Conservation (phyloP, 2,888 invertebrate genomes). For the Charanyca ferruginea region DNA sequence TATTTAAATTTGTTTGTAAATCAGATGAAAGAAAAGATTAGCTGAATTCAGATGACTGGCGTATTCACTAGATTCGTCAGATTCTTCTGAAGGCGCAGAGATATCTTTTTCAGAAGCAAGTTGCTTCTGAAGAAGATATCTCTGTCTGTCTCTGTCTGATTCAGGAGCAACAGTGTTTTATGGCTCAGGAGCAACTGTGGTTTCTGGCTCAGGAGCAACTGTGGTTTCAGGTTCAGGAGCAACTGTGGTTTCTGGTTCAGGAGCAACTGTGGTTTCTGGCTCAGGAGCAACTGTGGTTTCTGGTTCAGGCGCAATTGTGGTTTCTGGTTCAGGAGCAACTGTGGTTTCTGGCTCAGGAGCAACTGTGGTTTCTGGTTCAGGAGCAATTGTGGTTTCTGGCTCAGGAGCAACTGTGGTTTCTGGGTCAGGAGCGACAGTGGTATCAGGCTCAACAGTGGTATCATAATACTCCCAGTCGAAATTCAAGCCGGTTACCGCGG, state of each 20-base stretch:
- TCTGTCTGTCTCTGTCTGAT: too few relatives aligned
- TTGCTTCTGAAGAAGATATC: neutral
- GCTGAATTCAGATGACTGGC: constrained; percentile 16
- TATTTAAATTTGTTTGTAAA: constrained; percentile 1
- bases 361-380: neutral
- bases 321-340: neutral
- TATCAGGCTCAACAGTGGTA: constrained; percentile 1
- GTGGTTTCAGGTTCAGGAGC: neutral
- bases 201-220: constrained; percentile 6
- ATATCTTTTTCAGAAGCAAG: neutral
- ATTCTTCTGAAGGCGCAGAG: neutral
- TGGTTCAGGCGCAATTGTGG: constrained; percentile 6
- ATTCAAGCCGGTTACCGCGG: constrained; percentile 63
- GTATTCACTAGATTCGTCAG: constrained; percentile 8
- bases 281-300: neutral
- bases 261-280: neutral
- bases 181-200: neutral
- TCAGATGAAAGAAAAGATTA: constrained; percentile 1
- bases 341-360: too few relatives aligned
- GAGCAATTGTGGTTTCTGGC: too few relatives aligned
- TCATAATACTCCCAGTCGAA: constrained; percentile 65
- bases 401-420: too few relatives aligned
- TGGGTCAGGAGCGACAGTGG: neutral
- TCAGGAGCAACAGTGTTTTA: constrained; percentile 1
- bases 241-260: too few relatives aligned